Percentiles rank a stretch among this genome's conserved stretches.
Conservation (phyloP, 2,888 invertebrate genomes). For the Temnothorax ravouxi region DNA sequence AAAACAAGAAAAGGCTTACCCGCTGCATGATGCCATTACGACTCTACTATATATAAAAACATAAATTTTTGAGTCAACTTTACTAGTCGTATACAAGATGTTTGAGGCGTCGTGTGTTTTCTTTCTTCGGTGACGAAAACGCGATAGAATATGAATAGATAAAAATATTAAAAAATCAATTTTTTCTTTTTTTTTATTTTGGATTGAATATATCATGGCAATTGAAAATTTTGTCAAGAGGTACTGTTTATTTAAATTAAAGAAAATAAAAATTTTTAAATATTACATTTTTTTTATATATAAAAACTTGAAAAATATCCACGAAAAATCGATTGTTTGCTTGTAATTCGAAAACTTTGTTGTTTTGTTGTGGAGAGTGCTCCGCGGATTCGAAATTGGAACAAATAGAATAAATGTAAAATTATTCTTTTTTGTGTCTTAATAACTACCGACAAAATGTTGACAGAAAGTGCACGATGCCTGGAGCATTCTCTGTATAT, state of each 20-base stretch:
- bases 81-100: slow-evolving; percentile 49
- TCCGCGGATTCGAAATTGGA: background rate
- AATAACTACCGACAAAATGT: background rate
- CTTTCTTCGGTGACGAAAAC: slow-evolving; percentile 14
- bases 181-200: background rate
- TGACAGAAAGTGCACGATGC: slow-evolving; percentile 14
- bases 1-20: slow-evolving; percentile 78
- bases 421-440: background rate
- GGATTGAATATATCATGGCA: background rate
- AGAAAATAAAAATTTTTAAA: background rate
- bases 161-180: background rate
- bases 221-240: background rate
- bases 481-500: slow-evolving; percentile 36
- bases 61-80: slow-evolving; percentile 66
- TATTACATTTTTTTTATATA: background rate
- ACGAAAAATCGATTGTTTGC: background rate
- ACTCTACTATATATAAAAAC: slow-evolving; percentile 71
- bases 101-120: slow-evolving; percentile 42
- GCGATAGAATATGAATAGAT: background rate
- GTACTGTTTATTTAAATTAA: background rate
- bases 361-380: background rate
- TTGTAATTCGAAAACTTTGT: background rate
- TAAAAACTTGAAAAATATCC: background rate
- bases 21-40: slow-evolving; percentile 79
- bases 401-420: background rate